These are phyloP conservation scores for Ctenodactylus gundi DNA, from an alignment of 2,113 vertebrate genomes.

Conservation along the genomic window DNA sequence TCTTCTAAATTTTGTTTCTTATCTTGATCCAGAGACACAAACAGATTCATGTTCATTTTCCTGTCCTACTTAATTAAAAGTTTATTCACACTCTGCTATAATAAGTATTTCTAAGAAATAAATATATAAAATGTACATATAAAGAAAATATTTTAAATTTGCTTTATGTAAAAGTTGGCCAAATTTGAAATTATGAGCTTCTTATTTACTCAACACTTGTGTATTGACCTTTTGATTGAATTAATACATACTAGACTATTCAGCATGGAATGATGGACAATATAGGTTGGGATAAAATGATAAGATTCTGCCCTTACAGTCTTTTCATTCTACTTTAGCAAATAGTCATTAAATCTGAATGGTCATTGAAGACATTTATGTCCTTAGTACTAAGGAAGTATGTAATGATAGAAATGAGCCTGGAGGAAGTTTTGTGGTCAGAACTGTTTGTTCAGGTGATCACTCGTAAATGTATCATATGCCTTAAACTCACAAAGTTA, in stretches of 20 bases:
- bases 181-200: not conserved
- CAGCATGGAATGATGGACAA: not conserved
- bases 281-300: not conserved
- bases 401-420: not conserved
- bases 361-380: not conserved
- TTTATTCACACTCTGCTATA: not conserved
- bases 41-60: slow-evolving; percentile 32
- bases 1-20: slow-evolving; percentile 48
- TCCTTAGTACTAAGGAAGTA: not conserved
- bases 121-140: not conserved
- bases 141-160: not conserved
- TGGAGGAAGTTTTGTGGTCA: not conserved
- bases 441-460: not conserved
- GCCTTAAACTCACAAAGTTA: not conserved
- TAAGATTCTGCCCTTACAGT: not conserved
- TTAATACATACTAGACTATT: not conserved
- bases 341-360: not conserved
- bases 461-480: not conserved
- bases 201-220: not conserved
- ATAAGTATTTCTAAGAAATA: too few relatives aligned
- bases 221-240: not conserved
- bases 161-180: not conserved
- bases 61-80: not conserved
- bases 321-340: not conserved
- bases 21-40: slow-evolving; percentile 39